Base-by-base conservation (phyloP, 2,888 invertebrate species). In the Macaria liturata region DNA sequence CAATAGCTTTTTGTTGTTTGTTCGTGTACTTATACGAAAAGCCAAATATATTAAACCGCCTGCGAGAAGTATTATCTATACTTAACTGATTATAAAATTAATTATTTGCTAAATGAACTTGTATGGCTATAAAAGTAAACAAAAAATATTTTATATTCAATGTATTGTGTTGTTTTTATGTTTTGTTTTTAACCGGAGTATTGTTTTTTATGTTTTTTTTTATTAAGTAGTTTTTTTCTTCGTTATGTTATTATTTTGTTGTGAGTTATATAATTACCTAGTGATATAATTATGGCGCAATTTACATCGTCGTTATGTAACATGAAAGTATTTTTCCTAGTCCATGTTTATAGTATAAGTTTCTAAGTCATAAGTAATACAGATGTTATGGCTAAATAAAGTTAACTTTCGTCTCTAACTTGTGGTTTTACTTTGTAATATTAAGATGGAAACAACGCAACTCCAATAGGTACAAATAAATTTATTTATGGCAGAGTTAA, bases 381-480 rank as follows among this genome's bases (percentile, higher is more conserved):
- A 80, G 80, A 80, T 82, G 81, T 86, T 84, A 83, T 69, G 78
- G 79, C 80, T 84, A 83, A 88, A 83, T 86, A 88, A 80, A 86
- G 73, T 78, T 78, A 76, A 80, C 72, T 82, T 80, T 82, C 74
- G 75, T 81, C 80, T 82, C 83, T 72, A 72, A 48, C 55, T 42
- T 59, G 43, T 59, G 58, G 54, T 70, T 69, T 62, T 67, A 66
- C 70, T 70, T 61, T 57, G 34, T 37, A 7, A 4, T 6, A 6
- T 37, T 37, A 37, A 3, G 20, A 20, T 20, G 2, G 20, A 20
- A 20, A 2, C 20, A 20, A 20, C 20, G 20, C 7, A 37, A 37
- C 34, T 37, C 7, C 34, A 37, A 37, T 37, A 37, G 1, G 20
- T 20, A 20, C 20, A 20, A 20, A 20, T 20, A 20, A 20, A 20